phyloP scores from a whole-genome alignment of 2,797 vertebrate species.

The Micrastur ruficollis region DNA sequence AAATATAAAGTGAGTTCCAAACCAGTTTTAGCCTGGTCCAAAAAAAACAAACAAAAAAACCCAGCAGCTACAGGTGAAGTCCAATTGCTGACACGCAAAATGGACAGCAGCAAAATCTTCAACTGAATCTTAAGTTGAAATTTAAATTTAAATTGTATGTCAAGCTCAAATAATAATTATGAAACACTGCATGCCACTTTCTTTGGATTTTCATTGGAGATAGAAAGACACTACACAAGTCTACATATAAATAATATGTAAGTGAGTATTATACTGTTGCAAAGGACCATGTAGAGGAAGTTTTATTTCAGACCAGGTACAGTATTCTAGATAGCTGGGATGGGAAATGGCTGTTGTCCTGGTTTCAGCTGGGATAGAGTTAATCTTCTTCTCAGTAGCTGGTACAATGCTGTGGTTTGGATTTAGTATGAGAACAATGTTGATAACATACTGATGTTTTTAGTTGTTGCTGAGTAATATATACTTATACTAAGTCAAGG shows the following conservation, averaged over 20 bases:
- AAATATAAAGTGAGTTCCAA: background rate
- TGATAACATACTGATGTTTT: too few species aligned
- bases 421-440: too few species aligned
- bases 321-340: background rate
- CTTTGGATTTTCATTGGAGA: background rate
- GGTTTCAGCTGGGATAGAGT: too few species aligned
- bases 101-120: background rate
- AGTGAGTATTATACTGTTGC: background rate
- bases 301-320: background rate
- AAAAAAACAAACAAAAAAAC: accelerated
- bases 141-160: background rate
- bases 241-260: background rate
- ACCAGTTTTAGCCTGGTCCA: background rate
- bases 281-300: background rate
- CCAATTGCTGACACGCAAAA: background rate
- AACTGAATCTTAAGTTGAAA: background rate
- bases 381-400: too few species aligned
- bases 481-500: too few species aligned
- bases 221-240: background rate
- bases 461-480: too few species aligned
- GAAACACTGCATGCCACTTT: background rate
- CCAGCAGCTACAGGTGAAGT: background rate
- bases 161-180: background rate
- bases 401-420: too few species aligned
- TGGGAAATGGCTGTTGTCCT: background rate